Base-by-base conservation (phyloP, 2,797 vertebrate genomes). In the Eutrigla gurnardus region DNA sequence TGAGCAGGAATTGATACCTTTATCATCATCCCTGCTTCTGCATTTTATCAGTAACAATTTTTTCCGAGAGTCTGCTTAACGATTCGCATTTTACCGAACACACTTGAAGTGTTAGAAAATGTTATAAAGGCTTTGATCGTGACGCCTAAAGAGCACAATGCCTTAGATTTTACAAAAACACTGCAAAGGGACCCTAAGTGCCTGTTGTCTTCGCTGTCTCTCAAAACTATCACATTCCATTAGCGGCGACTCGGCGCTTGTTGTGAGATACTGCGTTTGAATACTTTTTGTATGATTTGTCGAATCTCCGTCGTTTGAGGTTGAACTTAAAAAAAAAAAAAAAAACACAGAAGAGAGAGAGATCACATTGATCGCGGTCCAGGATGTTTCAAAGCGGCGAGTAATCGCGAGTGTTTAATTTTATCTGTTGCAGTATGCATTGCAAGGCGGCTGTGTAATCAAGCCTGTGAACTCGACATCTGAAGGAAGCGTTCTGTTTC, bases 401-500 rank as follows among this genome's bases (percentile, higher is more conserved):
- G 88, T 91, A 93, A 93, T 92, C 79, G 87, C 67, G 67, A 87
- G 90, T 94, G 90, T 92, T 94, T 93, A 90, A 94, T 95, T 94
- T 93, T 86, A 93, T 94, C 91, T 93, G 90, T 93, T 91, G 91
- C 91, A 80, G 91, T 92, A 90, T 93, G 92, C 90, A 90, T 93
- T 82, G 89, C 87, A 81, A 91, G 88, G 81, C 87, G 86, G 79
- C 86, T 87, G 91, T 90, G 90, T 92, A 93, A 94, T 95, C 90
- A 93, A 90, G 91, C 90, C 91, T 94, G 89, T 94, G 93, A 94
- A 94, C 92, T 91, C 86, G 6, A 94, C 91, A 95, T 94, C 93
- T 94, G 91, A 95, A 91, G 83, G 86, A 90, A 81, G 90, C 84
- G 90, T 89, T 88, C 76, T 65, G 85, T 93, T 93, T 94, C 86